phyloP scores from a whole-genome alignment of 2,888 invertebrate species.

The Alsophila aescularia region DNA sequence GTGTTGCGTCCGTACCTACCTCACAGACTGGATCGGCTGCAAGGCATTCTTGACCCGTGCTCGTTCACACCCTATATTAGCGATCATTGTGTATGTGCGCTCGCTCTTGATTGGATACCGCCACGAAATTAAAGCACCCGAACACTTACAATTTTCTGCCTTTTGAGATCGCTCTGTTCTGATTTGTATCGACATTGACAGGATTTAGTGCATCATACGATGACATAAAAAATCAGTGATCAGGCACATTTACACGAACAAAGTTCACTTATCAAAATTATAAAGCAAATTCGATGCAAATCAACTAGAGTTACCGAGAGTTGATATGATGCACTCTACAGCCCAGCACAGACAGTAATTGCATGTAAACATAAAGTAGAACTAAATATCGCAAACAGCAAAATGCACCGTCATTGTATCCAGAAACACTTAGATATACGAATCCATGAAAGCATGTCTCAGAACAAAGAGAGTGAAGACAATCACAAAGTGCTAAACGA shows the following conservation, averaged over 20 bases:
- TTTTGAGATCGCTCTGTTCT: conserved; percentile 77
- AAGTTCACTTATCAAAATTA: conserved; percentile 40
- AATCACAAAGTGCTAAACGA: conserved; percentile 63
- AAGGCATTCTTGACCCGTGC: conserved; percentile 82
- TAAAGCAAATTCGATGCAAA: conserved; percentile 37
- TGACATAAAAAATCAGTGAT: conserved; percentile 50
- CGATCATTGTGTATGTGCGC: conserved; percentile 83
- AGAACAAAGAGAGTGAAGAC: conserved; percentile 73
- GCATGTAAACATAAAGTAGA: conserved; percentile 78
- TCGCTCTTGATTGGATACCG: conserved; percentile 77
- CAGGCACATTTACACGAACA: conserved; percentile 40
- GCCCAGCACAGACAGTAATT: conserved; percentile 76
- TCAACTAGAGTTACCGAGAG: conserved; percentile 50
- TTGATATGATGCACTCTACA: conserved; percentile 81
- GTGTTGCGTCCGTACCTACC: conserved; percentile 84
- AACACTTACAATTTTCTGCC: conserved; percentile 78
- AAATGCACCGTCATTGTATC: conserved; percentile 76
- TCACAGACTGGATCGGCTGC: conserved; percentile 83
- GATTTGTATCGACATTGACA: conserved; percentile 66
- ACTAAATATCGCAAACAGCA: conserved; percentile 75
- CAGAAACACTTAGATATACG: conserved; percentile 72
- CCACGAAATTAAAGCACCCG: conserved; percentile 74
- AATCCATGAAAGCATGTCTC: conserved; percentile 84
- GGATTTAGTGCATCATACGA: conserved; percentile 81
- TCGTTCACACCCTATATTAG: conserved; percentile 80